Evolutionary conservation across 2,888 invertebrate genomes (phyloP).

Genomic region (Peribatodes rhomboidaria): DNA sequence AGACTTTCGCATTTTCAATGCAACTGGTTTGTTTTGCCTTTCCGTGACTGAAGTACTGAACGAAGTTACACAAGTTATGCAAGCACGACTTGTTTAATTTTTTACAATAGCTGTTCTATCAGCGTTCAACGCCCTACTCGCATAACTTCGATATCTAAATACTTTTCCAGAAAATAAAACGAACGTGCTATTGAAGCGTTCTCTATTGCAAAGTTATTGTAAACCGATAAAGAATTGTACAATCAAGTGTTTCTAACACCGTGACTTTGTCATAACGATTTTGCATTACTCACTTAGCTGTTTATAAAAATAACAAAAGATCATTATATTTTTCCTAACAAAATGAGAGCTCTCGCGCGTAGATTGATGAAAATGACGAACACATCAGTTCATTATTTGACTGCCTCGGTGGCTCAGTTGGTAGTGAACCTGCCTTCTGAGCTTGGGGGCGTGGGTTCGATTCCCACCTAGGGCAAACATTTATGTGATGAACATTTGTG

Average conservation of each 20-base stretch:
- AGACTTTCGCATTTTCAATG: constrained; percentile 6
- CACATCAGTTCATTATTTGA: too few species aligned
- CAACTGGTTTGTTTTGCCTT: neutral
- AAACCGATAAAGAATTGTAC: neutral
- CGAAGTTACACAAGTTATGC: constrained; percentile 8
- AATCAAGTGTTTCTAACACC: neutral
- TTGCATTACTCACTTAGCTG: too few species aligned
- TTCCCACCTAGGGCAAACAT: too few species aligned
- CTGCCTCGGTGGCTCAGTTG: too few species aligned
- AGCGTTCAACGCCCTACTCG: constrained; percentile 16
- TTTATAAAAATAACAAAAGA: too few species aligned
- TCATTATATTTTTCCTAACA: too few species aligned
- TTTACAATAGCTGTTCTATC: constrained; percentile 24
- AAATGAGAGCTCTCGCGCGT: too few species aligned
- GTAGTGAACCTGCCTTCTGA: too few species aligned
- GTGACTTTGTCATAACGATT: neutral
- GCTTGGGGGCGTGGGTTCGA: too few species aligned
- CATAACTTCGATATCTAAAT: constrained; percentile 28
- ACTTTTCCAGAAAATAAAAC: constrained; percentile 17
- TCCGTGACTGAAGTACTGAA: constrained; percentile 22
- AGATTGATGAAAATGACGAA: too few species aligned
- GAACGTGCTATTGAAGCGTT: constrained; percentile 19
- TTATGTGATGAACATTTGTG: too few species aligned
- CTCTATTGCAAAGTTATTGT: constrained; percentile 16
- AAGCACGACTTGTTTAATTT: neutral